Conservation (phyloP, 2,888 invertebrate genomes). For the Athalia rosae region DNA sequence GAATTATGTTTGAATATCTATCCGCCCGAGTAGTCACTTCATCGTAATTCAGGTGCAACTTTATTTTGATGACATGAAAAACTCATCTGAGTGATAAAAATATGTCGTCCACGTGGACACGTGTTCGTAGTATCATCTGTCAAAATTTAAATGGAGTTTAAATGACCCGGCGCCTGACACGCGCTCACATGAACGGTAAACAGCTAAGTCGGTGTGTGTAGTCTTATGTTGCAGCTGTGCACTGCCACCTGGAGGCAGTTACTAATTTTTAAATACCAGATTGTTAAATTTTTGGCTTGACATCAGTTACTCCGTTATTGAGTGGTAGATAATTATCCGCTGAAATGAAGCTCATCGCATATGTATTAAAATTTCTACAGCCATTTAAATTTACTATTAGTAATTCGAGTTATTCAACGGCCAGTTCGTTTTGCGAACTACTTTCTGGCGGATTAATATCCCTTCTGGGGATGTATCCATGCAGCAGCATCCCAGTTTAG, state of each 20-base stretch:
- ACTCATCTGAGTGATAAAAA: constrained; percentile 1
- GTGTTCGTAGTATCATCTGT: constrained; percentile 51
- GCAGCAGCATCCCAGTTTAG: no score
- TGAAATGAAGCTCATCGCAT: no score
- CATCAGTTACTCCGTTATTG: no score
- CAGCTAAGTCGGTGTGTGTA: neutral
- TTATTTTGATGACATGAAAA: no score
- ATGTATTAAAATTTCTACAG: no score
- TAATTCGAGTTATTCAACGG: neutral
- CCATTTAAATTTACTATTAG: neutral
- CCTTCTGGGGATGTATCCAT: constrained; percentile 27
- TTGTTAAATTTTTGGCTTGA: neutral
- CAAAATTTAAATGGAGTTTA: constrained; percentile 67
- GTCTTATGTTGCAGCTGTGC: constrained; percentile 65
- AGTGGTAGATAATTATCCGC: neutral
- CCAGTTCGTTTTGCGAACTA: constrained; percentile 56
- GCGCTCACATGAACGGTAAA: constrained; percentile 46
- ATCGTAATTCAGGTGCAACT: no score
- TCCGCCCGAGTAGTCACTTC: no score
- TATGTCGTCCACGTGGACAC: constrained; percentile 12
- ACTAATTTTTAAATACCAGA: constrained; percentile 36
- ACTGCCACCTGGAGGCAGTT: constrained; percentile 48
- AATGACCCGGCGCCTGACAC: constrained; percentile 55
- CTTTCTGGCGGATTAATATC: constrained; percentile 64
- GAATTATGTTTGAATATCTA: no score